A percentile compares a stretch with the other conserved stretches of the same genome.
Conservation (phyloP, 2,797 vertebrate species). For the Adrianichthys oophorus region DNA sequence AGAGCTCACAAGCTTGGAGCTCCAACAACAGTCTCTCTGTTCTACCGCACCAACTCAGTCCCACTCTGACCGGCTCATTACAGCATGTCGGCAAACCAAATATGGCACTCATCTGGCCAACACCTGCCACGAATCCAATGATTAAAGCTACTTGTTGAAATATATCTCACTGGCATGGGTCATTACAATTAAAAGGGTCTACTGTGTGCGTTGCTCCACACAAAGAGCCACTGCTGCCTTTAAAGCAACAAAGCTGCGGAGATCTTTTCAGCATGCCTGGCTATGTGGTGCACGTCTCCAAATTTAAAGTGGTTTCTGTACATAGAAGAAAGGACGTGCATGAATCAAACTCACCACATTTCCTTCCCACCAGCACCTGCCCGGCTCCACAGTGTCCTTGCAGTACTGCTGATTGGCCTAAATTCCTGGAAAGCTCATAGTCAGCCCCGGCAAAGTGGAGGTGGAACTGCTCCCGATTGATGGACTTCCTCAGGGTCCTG, state of each 20-base stretch:
- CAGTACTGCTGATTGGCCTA: slow-evolving; percentile 66
- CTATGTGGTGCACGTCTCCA: slow-evolving; percentile 7
- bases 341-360: slow-evolving; percentile 85
- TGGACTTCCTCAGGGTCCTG: slow-evolving; percentile 91
- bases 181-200: slow-evolving; percentile 50
- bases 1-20: slow-evolving; percentile 51
- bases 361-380: slow-evolving; percentile 82
- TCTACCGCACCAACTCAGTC: slow-evolving; percentile 45
- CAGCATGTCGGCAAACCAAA: slow-evolving; percentile 69
- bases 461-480: slow-evolving; percentile 91
- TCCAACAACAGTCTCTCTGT: slow-evolving; percentile 72
- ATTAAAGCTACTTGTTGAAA: slow-evolving; percentile 70
- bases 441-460: slow-evolving; percentile 85
- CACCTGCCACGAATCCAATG: slow-evolving; percentile 74
- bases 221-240: slow-evolving; percentile 13
- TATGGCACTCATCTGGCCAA: slow-evolving; percentile 72
- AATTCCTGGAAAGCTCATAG: slow-evolving; percentile 83
- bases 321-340: not conserved
- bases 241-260: slow-evolving; percentile 10
- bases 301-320: slow-evolving; percentile 1
- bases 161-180: slow-evolving; percentile 58
- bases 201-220: slow-evolving; percentile 21
- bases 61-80: slow-evolving; percentile 57
- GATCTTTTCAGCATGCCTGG: not conserved
- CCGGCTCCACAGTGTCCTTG: slow-evolving; percentile 83